These are phyloP conservation scores for Araneus ventricosus DNA, from an alignment of 1,140 invertebrate genomes.

Conservation along the genomic window DNA sequence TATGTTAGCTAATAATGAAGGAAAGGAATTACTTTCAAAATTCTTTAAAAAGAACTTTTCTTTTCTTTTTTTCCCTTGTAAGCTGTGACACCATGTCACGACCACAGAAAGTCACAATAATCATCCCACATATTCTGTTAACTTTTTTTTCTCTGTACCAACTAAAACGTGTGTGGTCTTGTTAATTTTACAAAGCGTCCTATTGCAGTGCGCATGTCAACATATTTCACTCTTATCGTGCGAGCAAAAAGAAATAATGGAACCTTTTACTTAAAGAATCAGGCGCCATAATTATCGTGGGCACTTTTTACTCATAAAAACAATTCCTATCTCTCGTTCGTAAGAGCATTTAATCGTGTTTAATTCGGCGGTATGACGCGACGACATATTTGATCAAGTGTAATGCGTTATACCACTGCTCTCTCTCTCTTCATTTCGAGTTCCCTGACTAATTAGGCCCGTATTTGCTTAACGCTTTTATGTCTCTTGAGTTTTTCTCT, in stretches of 20 bases:
- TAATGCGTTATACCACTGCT: neutral
- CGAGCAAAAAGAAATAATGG: neutral
- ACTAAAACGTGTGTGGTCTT: neutral
- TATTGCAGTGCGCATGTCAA: neutral
- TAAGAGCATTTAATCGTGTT: conserved; percentile 14
- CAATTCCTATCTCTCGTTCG: neutral
- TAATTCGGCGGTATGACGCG: conserved; percentile 9
- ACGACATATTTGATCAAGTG: conserved; percentile 24
- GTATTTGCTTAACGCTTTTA: conserved; percentile 14
- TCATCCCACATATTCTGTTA: neutral
- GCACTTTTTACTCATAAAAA: neutral
- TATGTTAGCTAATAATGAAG: too few relatives aligned
- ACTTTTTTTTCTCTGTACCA: neutral
- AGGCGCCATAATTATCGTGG: neutral
- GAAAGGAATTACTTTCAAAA: too few relatives aligned
- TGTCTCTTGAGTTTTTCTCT: neutral
- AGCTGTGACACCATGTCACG: neutral
- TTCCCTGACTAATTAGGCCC: conserved; percentile 5
- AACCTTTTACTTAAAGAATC: neutral
- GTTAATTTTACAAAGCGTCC: neutral
- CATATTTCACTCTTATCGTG: neutral
- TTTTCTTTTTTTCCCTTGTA: too few relatives aligned
- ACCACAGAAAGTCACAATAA: neutral
- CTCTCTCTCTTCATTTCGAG: neutral
- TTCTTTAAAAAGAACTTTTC: too few relatives aligned